A percentile compares a stretch with the other conserved stretches of the same genome.
Evolutionary conservation across 2,888 invertebrate species (phyloP).

Genomic region (Agonopterix heracliana): DNA sequence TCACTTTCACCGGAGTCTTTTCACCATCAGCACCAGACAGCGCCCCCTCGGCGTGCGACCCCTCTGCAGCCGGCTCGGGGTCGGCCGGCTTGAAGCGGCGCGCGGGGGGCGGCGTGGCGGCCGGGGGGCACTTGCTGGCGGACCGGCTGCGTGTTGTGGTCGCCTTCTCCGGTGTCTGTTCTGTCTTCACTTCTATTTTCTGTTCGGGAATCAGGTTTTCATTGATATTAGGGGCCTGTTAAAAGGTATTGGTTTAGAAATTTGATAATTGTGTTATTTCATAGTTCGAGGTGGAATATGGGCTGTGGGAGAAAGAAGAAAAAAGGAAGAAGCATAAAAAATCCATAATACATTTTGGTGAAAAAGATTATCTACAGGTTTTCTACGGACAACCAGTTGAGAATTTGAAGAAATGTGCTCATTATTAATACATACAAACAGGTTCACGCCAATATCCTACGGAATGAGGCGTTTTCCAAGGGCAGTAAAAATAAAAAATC

Average conservation of each 20-base stretch:
- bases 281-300: background rate
- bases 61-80: constrained; percentile 57
- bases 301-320: too few species aligned
- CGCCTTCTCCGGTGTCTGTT: constrained; percentile 61
- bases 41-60: constrained; percentile 55
- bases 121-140: constrained; percentile 44
- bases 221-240: background rate
- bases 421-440: too few species aligned
- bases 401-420: too few species aligned
- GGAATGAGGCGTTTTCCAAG: too few species aligned
- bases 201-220: constrained; percentile 19
- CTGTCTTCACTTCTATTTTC: constrained; percentile 69
- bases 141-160: constrained; percentile 44
- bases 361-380: too few species aligned
- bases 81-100: constrained; percentile 30
- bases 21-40: constrained; percentile 33
- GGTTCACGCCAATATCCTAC: too few species aligned
- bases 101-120: constrained; percentile 48
- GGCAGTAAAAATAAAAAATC: too few species aligned
- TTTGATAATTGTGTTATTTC: background rate
- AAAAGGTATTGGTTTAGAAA: background rate
- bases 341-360: too few species aligned
- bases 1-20: constrained; percentile 8
- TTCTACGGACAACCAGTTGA: too few species aligned
- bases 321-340: too few species aligned